These are phyloP conservation scores for Lutraria lutraria DNA, from an alignment of 2,888 invertebrate genomes.

Conservation along the genomic window DNA sequence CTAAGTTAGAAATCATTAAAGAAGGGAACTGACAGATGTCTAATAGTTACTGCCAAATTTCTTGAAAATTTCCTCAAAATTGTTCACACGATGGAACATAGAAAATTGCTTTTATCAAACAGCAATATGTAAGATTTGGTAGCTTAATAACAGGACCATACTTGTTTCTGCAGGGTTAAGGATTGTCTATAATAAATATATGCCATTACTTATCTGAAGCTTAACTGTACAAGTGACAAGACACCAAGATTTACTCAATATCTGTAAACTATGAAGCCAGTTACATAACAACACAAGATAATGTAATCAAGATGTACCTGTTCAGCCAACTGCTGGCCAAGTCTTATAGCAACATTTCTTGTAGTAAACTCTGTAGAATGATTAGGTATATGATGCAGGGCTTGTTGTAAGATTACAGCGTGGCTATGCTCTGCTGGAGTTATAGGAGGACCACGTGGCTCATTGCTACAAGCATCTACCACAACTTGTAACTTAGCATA, in stretches of 20 bases:
- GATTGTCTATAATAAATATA: no score
- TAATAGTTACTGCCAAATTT: no score
- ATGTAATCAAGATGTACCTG: constrained; percentile 88
- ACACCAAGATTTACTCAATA: background rate
- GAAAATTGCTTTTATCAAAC: no score
- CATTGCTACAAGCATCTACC: constrained; percentile 88
- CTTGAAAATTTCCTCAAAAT: no score
- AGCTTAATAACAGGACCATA: no score
- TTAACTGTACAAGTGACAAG: background rate
- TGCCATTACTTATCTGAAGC: no score
- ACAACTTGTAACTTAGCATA: constrained; percentile 88
- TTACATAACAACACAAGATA: background rate
- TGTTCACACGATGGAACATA: no score
- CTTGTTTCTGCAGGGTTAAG: no score
- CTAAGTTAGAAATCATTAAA: no score
- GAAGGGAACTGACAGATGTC: no score
- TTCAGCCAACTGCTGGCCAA: constrained; percentile 93
- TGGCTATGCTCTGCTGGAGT: constrained; percentile 87
- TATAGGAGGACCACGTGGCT: constrained; percentile 88
- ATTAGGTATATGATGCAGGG: constrained; percentile 94
- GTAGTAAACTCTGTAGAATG: constrained; percentile 94
- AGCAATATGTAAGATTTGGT: no score
- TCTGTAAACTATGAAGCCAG: no score
- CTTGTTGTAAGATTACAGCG: constrained; percentile 91
- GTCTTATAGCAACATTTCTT: constrained; percentile 93